Percentiles rank a stretch among this genome's conserved stretches.
phyloP scores from a whole-genome alignment of 2,113 vertebrate genomes.

The Microcebus griseorufus region DNA sequence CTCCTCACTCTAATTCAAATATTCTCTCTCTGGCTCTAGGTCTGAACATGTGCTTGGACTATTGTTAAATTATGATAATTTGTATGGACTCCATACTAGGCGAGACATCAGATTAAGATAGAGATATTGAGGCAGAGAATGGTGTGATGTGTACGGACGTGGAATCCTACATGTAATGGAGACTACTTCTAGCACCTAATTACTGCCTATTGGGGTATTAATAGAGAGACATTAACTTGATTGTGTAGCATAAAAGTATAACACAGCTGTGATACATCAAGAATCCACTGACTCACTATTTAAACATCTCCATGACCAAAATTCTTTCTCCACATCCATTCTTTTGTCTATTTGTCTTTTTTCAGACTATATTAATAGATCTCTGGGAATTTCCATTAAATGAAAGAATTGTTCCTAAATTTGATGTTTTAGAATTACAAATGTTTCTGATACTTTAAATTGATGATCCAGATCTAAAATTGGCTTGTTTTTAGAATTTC shows the following conservation, averaged over 20 bases:
- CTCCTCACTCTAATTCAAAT: not conserved
- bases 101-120: not conserved
- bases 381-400: not conserved
- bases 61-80: not conserved
- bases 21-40: not conserved
- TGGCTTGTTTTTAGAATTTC: slow-evolving; percentile 78
- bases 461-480: slow-evolving; percentile 10
- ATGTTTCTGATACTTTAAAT: not conserved
- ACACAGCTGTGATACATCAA: not conserved
- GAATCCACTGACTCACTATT: not conserved
- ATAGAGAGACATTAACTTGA: not conserved
- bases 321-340: not conserved
- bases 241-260: not conserved
- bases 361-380: not conserved
- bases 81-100: not conserved
- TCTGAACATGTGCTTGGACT: not conserved
- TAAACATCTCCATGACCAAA: not conserved
- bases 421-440: not conserved
- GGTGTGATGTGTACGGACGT: not conserved
- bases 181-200: not conserved
- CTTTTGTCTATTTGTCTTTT: not conserved
- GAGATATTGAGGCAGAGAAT: not conserved
- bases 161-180: not conserved
- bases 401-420: not conserved
- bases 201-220: not conserved